Percentiles rank a stretch among this genome's conserved stretches.
phyloP scores from a whole-genome alignment of 2,113 vertebrate species.

The Protomyctophum bolini region DNA sequence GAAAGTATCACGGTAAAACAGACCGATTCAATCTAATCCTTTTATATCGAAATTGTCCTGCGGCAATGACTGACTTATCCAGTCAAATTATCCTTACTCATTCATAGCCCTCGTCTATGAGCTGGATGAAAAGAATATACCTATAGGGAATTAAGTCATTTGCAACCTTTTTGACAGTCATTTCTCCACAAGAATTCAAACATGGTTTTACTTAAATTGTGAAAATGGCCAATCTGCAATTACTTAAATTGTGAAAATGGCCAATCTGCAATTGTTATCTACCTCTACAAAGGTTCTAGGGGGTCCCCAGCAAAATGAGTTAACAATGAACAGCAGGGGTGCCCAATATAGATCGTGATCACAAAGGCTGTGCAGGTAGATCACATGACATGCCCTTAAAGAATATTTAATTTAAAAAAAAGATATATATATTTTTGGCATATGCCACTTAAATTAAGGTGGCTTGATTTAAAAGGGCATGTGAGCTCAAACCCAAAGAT shows the following conservation, averaged over 20 bases:
- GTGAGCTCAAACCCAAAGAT: no score
- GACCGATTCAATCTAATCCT: constrained; percentile 34
- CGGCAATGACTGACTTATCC: constrained; percentile 46
- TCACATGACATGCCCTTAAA: no score
- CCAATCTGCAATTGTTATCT: no score
- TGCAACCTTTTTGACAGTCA: constrained; percentile 35
- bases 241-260: constrained; percentile 4
- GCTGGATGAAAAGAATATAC: background rate
- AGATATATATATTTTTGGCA: no score
- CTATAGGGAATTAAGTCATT: constrained; percentile 29
- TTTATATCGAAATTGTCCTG: constrained; percentile 27
- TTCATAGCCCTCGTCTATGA: constrained; percentile 37
- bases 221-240: background rate
- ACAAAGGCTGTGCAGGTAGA: no score
- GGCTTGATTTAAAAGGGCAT: no score
- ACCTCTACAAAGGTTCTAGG: no score
- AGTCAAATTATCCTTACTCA: constrained; percentile 42
- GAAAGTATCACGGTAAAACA: constrained; percentile 16
- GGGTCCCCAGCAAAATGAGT: no score
- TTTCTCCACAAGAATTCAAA: constrained; percentile 6
- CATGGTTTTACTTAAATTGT: constrained; percentile 11
- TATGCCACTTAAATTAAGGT: no score
- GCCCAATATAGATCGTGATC: no score
- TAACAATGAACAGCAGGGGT: no score
- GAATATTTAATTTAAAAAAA: no score